Evolutionary conservation across 2,888 invertebrate species (phyloP).

Genomic region (Pristionchus arcanus): DNA sequence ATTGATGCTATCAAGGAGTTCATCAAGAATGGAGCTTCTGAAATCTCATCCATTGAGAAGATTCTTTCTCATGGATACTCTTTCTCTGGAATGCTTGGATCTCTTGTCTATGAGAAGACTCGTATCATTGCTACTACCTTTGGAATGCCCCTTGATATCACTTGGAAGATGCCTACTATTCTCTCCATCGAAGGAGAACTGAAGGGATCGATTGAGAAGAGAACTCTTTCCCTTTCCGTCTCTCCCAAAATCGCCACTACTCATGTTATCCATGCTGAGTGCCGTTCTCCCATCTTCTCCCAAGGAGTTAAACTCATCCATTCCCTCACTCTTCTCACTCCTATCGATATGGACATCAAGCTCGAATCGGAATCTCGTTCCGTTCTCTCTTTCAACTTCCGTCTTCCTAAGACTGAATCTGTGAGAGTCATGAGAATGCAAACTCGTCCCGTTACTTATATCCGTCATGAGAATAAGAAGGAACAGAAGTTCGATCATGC

Average conservation of each 20-base stretch:
- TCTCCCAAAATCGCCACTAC: slow-evolving; percentile 65
- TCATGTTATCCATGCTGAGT: slow-evolving; percentile 63
- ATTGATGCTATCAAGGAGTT: slow-evolving; percentile 61
- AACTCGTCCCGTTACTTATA: slow-evolving; percentile 65
- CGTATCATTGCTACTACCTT: slow-evolving; percentile 70
- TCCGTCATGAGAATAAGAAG: slow-evolving; percentile 51
- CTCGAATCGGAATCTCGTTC: slow-evolving; percentile 30
- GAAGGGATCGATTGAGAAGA: slow-evolving; percentile 60
- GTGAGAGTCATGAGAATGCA: slow-evolving; percentile 59
- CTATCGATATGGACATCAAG: slow-evolving; percentile 68
- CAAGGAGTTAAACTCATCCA: slow-evolving; percentile 71
- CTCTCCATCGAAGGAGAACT: slow-evolving; percentile 62
- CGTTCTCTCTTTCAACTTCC: slow-evolving; percentile 53
- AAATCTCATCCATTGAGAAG: slow-evolving; percentile 60
- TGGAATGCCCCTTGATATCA: slow-evolving; percentile 70
- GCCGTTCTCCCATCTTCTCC: slow-evolving; percentile 69
- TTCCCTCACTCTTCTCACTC: slow-evolving; percentile 64
- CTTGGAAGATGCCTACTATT: slow-evolving; percentile 66
- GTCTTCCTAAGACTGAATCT: slow-evolving; percentile 48
- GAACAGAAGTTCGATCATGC: slow-evolving; percentile 25
- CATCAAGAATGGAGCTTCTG: slow-evolving; percentile 59
- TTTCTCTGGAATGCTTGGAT: slow-evolving; percentile 61
- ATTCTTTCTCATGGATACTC: slow-evolving; percentile 61
- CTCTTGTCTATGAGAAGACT: slow-evolving; percentile 63
- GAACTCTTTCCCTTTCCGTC: slow-evolving; percentile 60